Evolutionary conservation across 2,797 vertebrate species (phyloP).

Genomic region (Sebastes taczanowskii): DNA sequence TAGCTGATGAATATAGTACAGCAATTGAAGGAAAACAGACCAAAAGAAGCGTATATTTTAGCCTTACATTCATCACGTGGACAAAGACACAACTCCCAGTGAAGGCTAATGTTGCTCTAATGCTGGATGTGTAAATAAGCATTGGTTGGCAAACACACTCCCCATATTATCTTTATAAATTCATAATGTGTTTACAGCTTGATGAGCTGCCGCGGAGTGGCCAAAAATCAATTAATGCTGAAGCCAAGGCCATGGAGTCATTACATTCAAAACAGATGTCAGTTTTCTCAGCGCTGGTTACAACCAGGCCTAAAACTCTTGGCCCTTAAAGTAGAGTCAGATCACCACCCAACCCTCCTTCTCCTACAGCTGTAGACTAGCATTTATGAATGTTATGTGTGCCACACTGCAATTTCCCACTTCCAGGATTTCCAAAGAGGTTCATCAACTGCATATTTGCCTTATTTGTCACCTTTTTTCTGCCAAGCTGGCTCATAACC

Average conservation of each 20-base stretch:
- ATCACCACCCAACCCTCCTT: conserved; percentile 23
- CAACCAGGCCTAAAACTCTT: background rate
- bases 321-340: background rate
- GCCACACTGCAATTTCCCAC: conserved; percentile 36
- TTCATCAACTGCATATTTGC: conserved; percentile 50
- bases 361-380: conserved; percentile 33
- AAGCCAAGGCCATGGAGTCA: background rate
- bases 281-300: background rate
- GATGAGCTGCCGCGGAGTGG: background rate
- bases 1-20: background rate
- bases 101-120: background rate
- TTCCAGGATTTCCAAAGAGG: conserved; percentile 24
- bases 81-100: background rate
- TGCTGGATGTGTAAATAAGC: background rate
- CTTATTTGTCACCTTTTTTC: conserved; percentile 47
- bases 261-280: background rate
- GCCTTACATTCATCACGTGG: background rate
- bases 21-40: background rate
- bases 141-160: background rate
- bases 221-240: background rate
- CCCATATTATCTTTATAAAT: background rate
- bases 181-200: background rate
- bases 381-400: conserved; percentile 17
- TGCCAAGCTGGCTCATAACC: conserved; percentile 52
- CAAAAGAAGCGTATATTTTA: background rate